Conservation (phyloP, 2,113 vertebrate genomes). For the Bothrops jararaca region DNA sequence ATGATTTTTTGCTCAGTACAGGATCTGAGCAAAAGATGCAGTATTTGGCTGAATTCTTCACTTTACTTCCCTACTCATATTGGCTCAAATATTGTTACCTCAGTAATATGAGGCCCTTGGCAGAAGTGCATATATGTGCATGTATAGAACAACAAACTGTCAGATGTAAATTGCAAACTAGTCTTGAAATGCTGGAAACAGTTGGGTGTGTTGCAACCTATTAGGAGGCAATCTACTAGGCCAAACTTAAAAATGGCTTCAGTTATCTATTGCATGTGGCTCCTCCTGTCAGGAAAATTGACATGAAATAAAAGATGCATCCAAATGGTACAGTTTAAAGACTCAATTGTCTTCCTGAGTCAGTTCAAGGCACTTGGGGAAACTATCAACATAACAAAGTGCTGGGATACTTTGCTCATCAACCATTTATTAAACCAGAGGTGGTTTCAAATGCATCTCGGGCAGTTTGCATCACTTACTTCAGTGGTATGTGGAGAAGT, state of each 20-base stretch:
- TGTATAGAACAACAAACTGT: background rate
- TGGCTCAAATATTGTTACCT: background rate
- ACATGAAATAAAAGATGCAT: background rate
- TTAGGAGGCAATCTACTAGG: background rate
- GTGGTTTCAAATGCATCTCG: background rate
- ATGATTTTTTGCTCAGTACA: background rate
- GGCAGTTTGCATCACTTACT: background rate
- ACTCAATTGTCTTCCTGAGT: background rate
- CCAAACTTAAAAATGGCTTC: background rate
- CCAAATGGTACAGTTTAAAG: background rate
- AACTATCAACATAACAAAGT: background rate
- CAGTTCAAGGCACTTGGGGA: background rate
- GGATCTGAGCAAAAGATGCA: background rate
- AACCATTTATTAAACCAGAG: background rate
- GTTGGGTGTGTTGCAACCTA: background rate
- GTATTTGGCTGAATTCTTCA: background rate
- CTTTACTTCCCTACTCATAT: background rate
- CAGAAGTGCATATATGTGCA: background rate
- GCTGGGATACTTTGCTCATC: background rate
- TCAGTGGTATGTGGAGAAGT: background rate
- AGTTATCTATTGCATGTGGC: background rate
- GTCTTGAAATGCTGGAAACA: background rate
- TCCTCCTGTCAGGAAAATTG: background rate
- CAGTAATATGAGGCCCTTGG: background rate
- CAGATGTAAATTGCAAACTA: background rate